Conservation (phyloP, 2,888 invertebrate species). For the Himalopsyche tibetana region DNA sequence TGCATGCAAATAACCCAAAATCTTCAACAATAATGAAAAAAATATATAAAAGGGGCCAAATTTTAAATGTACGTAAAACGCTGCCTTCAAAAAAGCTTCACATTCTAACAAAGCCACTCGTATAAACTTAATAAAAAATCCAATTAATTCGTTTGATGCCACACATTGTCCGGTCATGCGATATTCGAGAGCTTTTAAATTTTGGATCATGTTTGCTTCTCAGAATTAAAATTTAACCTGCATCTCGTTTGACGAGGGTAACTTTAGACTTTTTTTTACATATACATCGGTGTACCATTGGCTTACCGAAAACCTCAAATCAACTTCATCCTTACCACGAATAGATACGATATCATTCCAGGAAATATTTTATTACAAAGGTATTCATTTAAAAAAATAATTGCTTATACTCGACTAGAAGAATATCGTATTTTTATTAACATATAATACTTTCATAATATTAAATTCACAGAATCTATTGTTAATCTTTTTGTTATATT, state of each 20-base stretch:
- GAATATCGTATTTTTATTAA: too few relatives aligned
- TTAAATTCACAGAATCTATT: too few relatives aligned
- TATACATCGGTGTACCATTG: neutral
- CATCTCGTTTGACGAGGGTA: slow-evolving; percentile 32
- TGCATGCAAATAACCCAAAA: too few relatives aligned
- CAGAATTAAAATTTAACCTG: slow-evolving; percentile 40
- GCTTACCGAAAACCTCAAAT: neutral
- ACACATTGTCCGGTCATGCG: slow-evolving; percentile 28
- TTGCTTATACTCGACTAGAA: too few relatives aligned
- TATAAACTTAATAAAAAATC: slow-evolving; percentile 40
- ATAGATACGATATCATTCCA: too few relatives aligned
- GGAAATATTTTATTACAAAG: too few relatives aligned
- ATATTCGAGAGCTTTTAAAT: slow-evolving; percentile 24
- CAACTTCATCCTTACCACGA: neutral
- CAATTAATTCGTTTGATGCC: slow-evolving; percentile 41
- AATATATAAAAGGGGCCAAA: too few relatives aligned
- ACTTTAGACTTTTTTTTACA: neutral
- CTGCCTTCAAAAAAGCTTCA: slow-evolving; percentile 21
- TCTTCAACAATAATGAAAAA: too few relatives aligned
- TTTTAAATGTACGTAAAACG: neutral
- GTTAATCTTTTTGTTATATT: too few relatives aligned
- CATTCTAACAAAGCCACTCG: slow-evolving; percentile 25
- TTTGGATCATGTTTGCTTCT: slow-evolving; percentile 4
- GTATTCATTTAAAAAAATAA: too few relatives aligned
- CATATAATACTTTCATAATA: too few relatives aligned